A percentile compares a stretch with the other conserved stretches of the same genome.
phyloP scores from a whole-genome alignment of 2,113 vertebrate species.

The Aptenodytes forsteri region DNA sequence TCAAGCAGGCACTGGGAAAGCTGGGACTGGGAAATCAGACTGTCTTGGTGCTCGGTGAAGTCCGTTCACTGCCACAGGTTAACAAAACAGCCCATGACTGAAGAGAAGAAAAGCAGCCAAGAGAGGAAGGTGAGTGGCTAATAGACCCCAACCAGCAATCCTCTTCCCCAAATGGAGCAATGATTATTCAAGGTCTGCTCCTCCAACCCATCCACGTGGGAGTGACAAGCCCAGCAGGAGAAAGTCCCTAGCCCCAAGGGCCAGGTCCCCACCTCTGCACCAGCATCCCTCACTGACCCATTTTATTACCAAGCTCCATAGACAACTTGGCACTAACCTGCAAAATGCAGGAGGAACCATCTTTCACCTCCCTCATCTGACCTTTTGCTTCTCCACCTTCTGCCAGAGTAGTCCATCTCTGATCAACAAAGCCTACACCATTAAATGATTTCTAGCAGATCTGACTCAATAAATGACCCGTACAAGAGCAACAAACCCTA shows the following conservation, averaged over 20 bases:
- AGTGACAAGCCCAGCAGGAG: neutral
- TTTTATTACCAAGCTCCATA: neutral
- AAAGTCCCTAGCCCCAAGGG: neutral
- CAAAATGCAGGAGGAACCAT: neutral
- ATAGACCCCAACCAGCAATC: neutral
- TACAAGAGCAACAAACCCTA: neutral
- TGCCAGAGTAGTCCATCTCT: neutral
- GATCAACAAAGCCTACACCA: neutral
- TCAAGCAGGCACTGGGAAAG: neutral
- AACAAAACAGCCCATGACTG: neutral
- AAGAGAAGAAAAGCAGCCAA: neutral
- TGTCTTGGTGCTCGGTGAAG: neutral
- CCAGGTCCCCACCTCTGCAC: neutral
- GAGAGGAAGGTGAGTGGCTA: neutral
- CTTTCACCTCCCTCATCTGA: neutral
- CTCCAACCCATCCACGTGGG: rapidly evolving
- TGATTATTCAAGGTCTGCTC: neutral
- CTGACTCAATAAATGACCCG: neutral
- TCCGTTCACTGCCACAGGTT: neutral
- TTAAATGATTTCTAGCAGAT: neutral
- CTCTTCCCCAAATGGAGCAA: neutral
- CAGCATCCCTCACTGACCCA: neutral
- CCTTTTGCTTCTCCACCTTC: neutral
- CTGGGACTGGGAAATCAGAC: neutral
- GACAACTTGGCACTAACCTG: neutral